Evolutionary conservation across 2,888 invertebrate genomes (phyloP), one percentile per base, ranked within the genome.

Genomic region (Dolichopus griseipennis): DNA sequence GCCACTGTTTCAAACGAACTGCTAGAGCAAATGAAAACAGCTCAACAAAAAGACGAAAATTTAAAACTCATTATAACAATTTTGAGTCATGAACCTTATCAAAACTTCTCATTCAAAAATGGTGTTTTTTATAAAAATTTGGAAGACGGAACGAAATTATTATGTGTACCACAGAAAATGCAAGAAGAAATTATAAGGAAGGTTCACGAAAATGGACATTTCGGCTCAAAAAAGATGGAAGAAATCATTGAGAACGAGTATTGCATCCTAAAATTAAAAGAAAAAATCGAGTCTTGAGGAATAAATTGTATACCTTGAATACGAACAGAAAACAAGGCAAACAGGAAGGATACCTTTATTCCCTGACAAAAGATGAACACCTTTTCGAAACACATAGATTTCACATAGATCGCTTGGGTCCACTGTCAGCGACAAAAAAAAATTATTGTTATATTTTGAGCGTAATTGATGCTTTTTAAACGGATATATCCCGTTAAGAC

Each of bases 331-430:
- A 78, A 66, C 68, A 66, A 4, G 78, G 79, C 2, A 78, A 76
- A 67, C 72, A 76, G 65, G 76, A 78, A 70, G 78, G 78, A 18
- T 73, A 72, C 22, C 69, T 78, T 18, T 67, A 78, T 67, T 71
- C 74, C 0, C 72, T 79, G 0, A 72, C 74, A 18, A 79, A 79
- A 67, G 76, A 70, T n/a, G 73, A 70, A 0, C 62, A 62, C 1
- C 78, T 52, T 20, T 15, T 67, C 10, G 20, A 21, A 20, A 64
- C 67, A 3, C 64, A 34, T n/a, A n/a, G n/a, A n/a, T n/a, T n/a
- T 6, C 61, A 67, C n/a, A 61, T 67, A 8, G 67, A 67, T 21
- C 43, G 52, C 27, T 10, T 34, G 8, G 66, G 66, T 20, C 66
- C 62, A 33, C 9, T 66, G 6, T 12, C 66, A 7, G 15, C 62